Evolutionary conservation across 2,113 vertebrate genomes (phyloP).

Genomic region (Arvicanthis niloticus): DNA sequence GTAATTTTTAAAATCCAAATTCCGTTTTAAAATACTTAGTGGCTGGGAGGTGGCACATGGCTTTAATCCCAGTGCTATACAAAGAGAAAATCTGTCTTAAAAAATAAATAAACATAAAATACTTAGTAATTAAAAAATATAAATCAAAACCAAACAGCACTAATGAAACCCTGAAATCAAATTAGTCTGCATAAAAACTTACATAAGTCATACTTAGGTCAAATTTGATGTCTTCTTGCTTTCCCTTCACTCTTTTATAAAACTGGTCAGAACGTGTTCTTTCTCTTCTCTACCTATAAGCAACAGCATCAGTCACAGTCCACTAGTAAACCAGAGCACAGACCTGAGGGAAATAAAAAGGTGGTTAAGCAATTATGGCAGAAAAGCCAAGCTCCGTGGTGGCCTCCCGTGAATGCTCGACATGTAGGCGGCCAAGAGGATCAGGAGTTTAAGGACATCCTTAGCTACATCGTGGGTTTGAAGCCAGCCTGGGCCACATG

Average conservation of each 20-base stretch:
- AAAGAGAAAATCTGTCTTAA: neutral
- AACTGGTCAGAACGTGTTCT: neutral
- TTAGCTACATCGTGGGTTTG: neutral
- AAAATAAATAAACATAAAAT: neutral
- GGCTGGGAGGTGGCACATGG: neutral
- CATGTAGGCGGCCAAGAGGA: neutral
- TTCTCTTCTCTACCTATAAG: constrained; percentile 24
- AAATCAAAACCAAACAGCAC: neutral
- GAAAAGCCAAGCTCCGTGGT: neutral
- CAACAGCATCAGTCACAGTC: rapidly evolving
- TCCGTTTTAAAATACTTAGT: neutral
- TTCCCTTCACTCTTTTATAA: neutral
- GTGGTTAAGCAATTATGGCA: too few species aligned
- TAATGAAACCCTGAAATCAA: neutral
- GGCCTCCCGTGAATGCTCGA: neutral
- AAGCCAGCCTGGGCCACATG: neutral
- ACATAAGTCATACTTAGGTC: neutral
- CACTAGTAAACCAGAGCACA: neutral
- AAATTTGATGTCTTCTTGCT: neutral
- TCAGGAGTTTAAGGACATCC: neutral
- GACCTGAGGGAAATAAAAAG: neutral
- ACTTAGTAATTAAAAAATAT: neutral
- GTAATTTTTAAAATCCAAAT: neutral
- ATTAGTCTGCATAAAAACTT: neutral
- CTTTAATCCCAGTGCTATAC: neutral